These are phyloP conservation scores for Heteronetta atricapilla DNA, from an alignment of 2,113 vertebrate species.

Conservation along the genomic window DNA sequence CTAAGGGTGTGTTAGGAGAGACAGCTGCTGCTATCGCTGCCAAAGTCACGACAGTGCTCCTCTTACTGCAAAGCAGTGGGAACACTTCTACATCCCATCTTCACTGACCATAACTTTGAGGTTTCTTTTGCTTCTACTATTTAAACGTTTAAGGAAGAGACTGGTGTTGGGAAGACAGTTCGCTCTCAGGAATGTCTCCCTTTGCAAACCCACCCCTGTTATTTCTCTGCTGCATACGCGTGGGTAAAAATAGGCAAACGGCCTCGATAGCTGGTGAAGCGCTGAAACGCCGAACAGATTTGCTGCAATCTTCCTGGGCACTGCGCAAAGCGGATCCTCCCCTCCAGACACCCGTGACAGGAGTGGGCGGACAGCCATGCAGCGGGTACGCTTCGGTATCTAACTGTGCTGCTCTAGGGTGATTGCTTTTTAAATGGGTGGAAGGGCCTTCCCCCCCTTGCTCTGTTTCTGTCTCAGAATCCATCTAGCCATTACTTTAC, in stretches of 20 bases:
- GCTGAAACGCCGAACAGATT: not conserved
- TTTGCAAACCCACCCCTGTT: not conserved
- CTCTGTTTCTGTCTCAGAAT: not conserved
- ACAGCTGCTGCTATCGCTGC: not conserved
- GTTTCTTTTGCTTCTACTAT: not conserved
- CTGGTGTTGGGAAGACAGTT: not conserved
- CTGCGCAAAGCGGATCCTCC: not conserved
- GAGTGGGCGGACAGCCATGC: not conserved
- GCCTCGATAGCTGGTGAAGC: not conserved
- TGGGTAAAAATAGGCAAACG: not conserved
- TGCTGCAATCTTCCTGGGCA: not conserved
- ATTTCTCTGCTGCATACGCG: not conserved
- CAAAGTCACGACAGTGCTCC: not conserved
- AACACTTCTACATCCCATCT: not conserved
- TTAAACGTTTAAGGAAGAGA: not conserved
- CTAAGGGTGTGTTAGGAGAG: fast-evolving
- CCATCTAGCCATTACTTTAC: not conserved
- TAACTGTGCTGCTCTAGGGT: not conserved
- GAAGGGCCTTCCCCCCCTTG: not conserved
- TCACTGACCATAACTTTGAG: not conserved
- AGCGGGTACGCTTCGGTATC: not conserved
- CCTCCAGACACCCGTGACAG: not conserved
- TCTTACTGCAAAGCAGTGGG: fast-evolving
- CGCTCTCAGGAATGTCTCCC: not conserved
- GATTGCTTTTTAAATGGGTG: not conserved